phyloP scores from a whole-genome alignment of 2,113 vertebrate species.

The Cacatua alba region DNA sequence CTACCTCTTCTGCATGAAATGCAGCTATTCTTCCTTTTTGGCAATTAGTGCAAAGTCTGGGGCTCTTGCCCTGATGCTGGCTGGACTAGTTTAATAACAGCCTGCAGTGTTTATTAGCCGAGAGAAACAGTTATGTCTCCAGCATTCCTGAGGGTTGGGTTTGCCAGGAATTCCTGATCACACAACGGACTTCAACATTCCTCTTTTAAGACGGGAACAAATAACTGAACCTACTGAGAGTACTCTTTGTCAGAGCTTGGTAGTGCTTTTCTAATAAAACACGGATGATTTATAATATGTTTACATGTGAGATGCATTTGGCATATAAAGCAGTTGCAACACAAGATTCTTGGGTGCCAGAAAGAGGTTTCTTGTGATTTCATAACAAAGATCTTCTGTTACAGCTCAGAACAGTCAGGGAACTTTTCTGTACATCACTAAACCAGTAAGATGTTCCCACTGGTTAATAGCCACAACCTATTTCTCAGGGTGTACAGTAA shows the following conservation, averaged over 20 bases:
- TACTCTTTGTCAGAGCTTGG: conserved; percentile 49
- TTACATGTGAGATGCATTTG: conserved; percentile 22
- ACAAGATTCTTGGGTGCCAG: conserved; percentile 42
- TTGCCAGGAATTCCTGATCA: conserved; percentile 24
- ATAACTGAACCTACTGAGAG: conserved; percentile 43
- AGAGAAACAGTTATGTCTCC: conserved; percentile 32
- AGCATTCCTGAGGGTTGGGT: conserved; percentile 33
- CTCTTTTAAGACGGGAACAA: conserved; percentile 36
- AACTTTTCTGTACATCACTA: not conserved
- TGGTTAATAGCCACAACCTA: not conserved
- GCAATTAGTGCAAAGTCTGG: not conserved
- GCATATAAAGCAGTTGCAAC: conserved; percentile 18
- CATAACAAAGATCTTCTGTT: conserved; percentile 40
- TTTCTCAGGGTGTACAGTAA: not conserved
- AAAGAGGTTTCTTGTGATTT: conserved; percentile 36
- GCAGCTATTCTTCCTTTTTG: not conserved
- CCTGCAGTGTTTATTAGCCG: conserved; percentile 38
- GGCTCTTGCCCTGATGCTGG: not conserved
- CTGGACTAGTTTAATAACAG: not conserved
- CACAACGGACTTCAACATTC: conserved; percentile 56
- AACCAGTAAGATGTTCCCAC: not conserved
- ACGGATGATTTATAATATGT: conserved; percentile 59
- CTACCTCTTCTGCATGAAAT: not conserved
- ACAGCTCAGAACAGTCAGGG: not conserved
- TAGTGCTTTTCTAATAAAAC: conserved; percentile 60